Conservation (phyloP, 2,113 vertebrate species). For the Larimichthys crocea region DNA sequence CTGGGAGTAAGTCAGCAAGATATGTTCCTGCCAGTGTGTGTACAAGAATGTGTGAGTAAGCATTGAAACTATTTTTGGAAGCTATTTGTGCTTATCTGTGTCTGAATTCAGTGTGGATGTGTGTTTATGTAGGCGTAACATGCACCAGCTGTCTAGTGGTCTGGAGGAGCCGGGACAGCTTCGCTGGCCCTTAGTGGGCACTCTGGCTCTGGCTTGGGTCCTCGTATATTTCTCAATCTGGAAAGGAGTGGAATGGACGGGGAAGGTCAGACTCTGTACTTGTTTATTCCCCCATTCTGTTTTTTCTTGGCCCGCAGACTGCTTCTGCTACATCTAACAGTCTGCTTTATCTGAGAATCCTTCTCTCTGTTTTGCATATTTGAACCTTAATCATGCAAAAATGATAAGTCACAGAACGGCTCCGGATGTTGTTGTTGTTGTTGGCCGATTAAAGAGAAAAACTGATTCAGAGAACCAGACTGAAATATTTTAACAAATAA, state of each 20-base stretch:
- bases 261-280: conserved; percentile 85
- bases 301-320: neutral
- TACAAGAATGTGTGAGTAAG: neutral
- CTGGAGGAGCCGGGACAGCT: conserved; percentile 88
- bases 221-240: conserved; percentile 96
- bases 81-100: neutral
- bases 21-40: neutral
- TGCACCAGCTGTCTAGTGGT: conserved; percentile 89
- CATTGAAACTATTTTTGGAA: neutral
- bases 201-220: conserved; percentile 90
- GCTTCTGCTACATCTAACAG: neutral
- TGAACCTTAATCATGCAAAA: conserved; percentile 1
- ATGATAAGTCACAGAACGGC: neutral
- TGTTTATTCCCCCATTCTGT: neutral
- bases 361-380: neutral
- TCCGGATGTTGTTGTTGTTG: neutral
- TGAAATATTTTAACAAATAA: neutral
- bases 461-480: neutral
- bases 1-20: conserved; percentile 88
- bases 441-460: neutral
- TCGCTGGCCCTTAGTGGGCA: conserved; percentile 91
- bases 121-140: conserved; percentile 86
- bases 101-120: conserved; percentile 16
- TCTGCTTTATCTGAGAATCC: neutral
- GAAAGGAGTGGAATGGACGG: conserved; percentile 96